These are phyloP conservation scores for Stenchaetothrips biformis DNA, from an alignment of 2,888 invertebrate genomes.

Conservation along the genomic window DNA sequence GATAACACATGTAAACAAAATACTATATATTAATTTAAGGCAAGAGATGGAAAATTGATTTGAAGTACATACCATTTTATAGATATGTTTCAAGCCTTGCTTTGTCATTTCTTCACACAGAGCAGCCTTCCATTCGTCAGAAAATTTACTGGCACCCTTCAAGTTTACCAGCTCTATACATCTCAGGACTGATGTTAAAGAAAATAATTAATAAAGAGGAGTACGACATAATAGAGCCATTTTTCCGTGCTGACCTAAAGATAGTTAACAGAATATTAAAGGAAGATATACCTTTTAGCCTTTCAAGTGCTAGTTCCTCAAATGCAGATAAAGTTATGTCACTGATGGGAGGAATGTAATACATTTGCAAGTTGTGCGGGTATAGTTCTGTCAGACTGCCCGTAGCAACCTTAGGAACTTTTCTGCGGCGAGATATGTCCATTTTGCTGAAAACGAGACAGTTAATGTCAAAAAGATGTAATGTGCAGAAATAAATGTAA, in stretches of 20 bases:
- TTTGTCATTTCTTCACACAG: slow-evolving; percentile 61
- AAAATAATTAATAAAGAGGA: slow-evolving; percentile 19
- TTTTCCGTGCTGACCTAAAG: slow-evolving; percentile 29
- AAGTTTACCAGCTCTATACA: slow-evolving; percentile 66
- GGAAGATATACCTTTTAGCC: slow-evolving; percentile 58
- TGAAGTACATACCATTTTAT: slow-evolving; percentile 39
- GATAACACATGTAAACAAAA: not conserved
- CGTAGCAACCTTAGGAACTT: not conserved
- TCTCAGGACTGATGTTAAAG: slow-evolving; percentile 56
- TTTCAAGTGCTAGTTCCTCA: slow-evolving; percentile 79
- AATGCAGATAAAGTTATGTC: slow-evolving; percentile 76
- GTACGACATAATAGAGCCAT: slow-evolving; percentile 25
- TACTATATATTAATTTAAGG: not conserved
- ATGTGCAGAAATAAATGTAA: not conserved
- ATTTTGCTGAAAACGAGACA: not conserved
- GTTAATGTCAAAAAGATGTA: not conserved
- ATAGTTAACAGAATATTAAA: slow-evolving; percentile 29
- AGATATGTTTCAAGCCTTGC: slow-evolving; percentile 58
- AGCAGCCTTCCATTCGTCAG: slow-evolving; percentile 63
- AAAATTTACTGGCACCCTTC: slow-evolving; percentile 53
- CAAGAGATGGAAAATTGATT: not conserved
- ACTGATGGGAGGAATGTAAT: slow-evolving; percentile 67
- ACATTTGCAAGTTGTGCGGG: slow-evolving; percentile 74
- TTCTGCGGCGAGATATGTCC: not conserved
- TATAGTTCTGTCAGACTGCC: slow-evolving; percentile 45